Base-by-base conservation (phyloP, 2,888 invertebrate genomes). In the Callosobruchus maculatus region DNA sequence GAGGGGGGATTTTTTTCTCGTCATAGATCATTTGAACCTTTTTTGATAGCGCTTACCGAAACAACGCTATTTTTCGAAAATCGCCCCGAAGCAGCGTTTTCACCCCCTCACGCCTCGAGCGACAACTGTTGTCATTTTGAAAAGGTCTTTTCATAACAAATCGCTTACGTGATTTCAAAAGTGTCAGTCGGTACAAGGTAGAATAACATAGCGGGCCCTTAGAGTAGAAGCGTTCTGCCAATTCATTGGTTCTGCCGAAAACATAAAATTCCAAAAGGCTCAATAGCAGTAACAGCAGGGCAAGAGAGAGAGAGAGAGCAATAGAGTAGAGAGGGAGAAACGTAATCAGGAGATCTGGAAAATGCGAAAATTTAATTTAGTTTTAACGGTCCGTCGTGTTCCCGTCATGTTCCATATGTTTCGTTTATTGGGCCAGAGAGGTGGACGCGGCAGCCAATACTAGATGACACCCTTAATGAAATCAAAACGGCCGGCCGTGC, bases 381-480 rank as follows among this genome's bases (percentile, higher is more conserved):
- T 84, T 85, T 85, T 85, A 84, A 83, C 82, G 80, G 82, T 79
- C 81, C 78, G 78, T 80, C 82, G 77, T 82, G 82, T 83, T 49
- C 49, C 49, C 49, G 82, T 80, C 82, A 82, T 81, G 83, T 83
- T 82, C 82, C 83, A 83, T 83, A 82, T 83, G 83, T 84, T 84
- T 83, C 82, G 78, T 82, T 83, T 83, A 82, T 83, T 81, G 81
- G 80, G 7, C 49, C 13, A 49, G 49, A 30, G 30, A 49, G 49
- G 49, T 49, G 49, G 13, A 18, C 77, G 79, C 73, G 70, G 71
- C 75, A 80, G 76, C 81, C 82, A 78, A 82, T 82, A 82, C 82
- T 82, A 80, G 83, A 84, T 83, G 84, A 84, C 84, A 83, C 84
- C 83, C 85, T 84, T 84, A 85, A 85, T 85, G 85, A 85, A 85